Evolutionary conservation across 2,113 vertebrate genomes (phyloP), one percentile per base, ranked within the genome.

Genomic region (Cisticola juncidis): DNA sequence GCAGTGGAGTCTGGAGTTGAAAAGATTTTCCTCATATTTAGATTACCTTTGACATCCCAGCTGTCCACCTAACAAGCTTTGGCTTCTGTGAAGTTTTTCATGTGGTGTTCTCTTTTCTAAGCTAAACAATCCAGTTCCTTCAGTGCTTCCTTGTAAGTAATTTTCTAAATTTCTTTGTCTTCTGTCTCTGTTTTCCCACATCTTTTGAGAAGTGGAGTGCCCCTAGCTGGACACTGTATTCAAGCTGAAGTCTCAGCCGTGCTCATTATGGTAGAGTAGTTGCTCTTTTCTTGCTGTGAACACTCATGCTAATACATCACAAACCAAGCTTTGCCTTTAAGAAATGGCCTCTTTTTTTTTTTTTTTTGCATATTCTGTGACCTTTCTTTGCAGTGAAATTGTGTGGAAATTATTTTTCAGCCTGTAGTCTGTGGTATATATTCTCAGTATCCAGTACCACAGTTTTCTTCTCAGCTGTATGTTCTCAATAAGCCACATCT

Each of bases 11-110:
- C 78, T 87, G 81, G 61, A 92, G n/a, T 89, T 85, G 94, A 81
- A 88, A 92, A 94, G 79, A 57, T 58, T 80, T 80, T 92, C 71
- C 58, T 93, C 54, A 17, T 92, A 92, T 88, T 93, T 95, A 86
- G 66, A 82, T 96, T 88, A 90, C 74, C 79, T 86, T 96, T 94
- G 74, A 85, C 71, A 94, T 90, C 62, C 62, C 88, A 93, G 77
- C 80, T 93, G 80, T 93, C 83, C n/a, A 74, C 72, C 69, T 95
- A 81, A 81, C 2, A 93, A 88, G 68, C 68, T 92, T 83, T 90
- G 23, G 4, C 72, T 79, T 90, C 89, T 81, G 64, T 86, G 88
- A 90, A 90, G 58, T 81, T 95, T 92, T 93, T 92, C 88, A 86
- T 4, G 9, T 62, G 71, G 24, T 71, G 17, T 88, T 90, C 47